These are phyloP conservation scores for Aproaerema taeniolella DNA, from an alignment of 2,888 invertebrate genomes.

Conservation along the genomic window DNA sequence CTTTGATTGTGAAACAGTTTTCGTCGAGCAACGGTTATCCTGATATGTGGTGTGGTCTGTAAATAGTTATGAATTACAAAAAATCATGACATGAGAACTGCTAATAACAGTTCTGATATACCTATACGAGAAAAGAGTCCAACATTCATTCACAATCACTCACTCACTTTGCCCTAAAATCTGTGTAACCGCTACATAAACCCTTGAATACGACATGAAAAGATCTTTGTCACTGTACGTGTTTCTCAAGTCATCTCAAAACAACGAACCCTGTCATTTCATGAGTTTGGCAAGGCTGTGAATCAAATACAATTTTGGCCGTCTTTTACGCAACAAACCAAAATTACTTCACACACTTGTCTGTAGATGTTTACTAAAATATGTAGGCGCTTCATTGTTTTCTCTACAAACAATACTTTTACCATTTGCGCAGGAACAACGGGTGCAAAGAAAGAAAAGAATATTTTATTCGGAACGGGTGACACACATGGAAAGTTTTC, in stretches of 20 bases:
- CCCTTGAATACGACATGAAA: constrained; percentile 9
- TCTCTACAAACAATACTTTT: constrained; percentile 53
- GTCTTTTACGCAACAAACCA: constrained; percentile 13
- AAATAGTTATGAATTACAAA: no score
- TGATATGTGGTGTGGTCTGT: no score
- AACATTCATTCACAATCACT: constrained; percentile 1
- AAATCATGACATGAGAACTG: no score
- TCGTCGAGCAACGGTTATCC: no score
- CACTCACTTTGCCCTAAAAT: neutral
- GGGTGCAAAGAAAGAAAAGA: constrained; percentile 58
- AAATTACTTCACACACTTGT: constrained; percentile 12
- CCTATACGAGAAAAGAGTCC: constrained; percentile 2
- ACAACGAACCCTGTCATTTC: constrained; percentile 1
- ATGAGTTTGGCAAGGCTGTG: constrained; percentile 1
- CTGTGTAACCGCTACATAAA: no score
- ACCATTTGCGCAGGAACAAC: constrained; percentile 56
- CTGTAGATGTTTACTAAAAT: constrained; percentile 12
- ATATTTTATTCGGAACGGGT: constrained; percentile 64
- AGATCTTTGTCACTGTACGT: constrained; percentile 9
- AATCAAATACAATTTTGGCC: constrained; percentile 9
- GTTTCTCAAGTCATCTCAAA: constrained; percentile 8
- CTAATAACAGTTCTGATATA: no score
- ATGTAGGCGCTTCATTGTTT: constrained; percentile 45
- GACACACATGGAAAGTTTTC: constrained; percentile 66
- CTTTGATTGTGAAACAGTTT: no score